Base-by-base conservation (phyloP, 2,113 vertebrate genomes). In the Phoxinus phoxinus region DNA sequence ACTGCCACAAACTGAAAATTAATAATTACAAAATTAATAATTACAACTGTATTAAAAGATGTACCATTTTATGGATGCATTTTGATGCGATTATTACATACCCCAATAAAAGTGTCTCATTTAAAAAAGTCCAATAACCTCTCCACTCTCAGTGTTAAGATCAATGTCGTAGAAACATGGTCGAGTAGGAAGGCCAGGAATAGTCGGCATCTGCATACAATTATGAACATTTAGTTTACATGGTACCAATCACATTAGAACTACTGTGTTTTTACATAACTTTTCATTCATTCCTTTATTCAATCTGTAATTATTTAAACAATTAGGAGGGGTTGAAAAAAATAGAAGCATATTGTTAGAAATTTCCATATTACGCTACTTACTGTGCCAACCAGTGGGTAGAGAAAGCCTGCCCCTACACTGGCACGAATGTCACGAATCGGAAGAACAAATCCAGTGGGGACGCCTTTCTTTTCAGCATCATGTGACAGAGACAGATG, bases 161-260 rank as follows among this genome's bases (percentile, higher is more conserved):
- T 99, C 97, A 63, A 99, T 99, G 82, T 99, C 98, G 71, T 98
- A 99, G 94, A 99, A 99, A 90, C 98, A 99, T 27, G 98, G 98
- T 65, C 98, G 95, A 2, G 98, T 99, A 72, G 98, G 98, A 85
- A 99, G 96, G 53, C 98, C 98, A 21, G 98, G 98, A 95, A 99
- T 99, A 0, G 98, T 99, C 79, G 97, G 98, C 97, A 99, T 99
- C 98, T 99, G 87, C 0, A 37, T 87, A 25, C 48, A 75, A 74
- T 65, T 0, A 21, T 2, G 11, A 75, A 58, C 73, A 46, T 32
- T 44, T 48, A 63, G 32, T 53, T 21, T 5, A 5, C 9, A 27
- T 41, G 21, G 3, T 59, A n/a, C 3, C 1, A 25, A 41, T 63
- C 8, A 27, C 2, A 58, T 56, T 21, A 30, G 1, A 15, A 63